Evolutionary conservation across 2,888 invertebrate species (phyloP), one percentile per base, ranked within the genome.

Genomic region (Petrolisthes manimaculis): DNA sequence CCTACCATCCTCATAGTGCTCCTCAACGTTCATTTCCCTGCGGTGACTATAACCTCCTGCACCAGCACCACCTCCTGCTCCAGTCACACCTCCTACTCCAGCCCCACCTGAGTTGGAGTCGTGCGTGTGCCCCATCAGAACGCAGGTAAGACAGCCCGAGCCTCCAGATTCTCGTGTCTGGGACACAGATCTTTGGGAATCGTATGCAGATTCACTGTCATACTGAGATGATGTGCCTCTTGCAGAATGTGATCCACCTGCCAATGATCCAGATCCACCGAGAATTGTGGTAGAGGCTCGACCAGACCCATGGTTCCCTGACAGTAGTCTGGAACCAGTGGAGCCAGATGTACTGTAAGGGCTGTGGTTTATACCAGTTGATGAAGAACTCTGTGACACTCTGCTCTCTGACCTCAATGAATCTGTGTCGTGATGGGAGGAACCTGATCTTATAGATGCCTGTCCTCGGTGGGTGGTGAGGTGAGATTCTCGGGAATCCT

Each of bases 1-100:
- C 81, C 88, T 83, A 14, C 90, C 90, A 71, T 90, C 85, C 74
- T 89, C 82, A 24, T 88, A 90, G 61, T 88, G 89, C 53, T 90
- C 90, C 56, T 89, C 89, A 1, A 56, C 53, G 14, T 83, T 85
- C 83, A 89, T 88, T 77, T 90, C 90, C 12, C 74, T 37, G 53
- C 89, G 77, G 21, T 86, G 83, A 37, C 83, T 86, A 18, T 77
- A 75, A 5, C 86, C 87, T 54, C 81, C 79, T 4, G 18, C 81
- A 1, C 80, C 83, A 5, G 14, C 80, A 3, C 78, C 54, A 56
- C 24, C 54, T 9, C 82, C 78, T 8, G 83, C 56, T 9, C 83
- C 86, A 9, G 61, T n/a, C 18, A 56, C 55, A 53, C 78, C 56
- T 18, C 78, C 69, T 8, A 77, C 56, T 9, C 83, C 86, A 8